Percentiles rank a stretch among this genome's conserved stretches.
These are phyloP conservation scores for Tenthredo distinguenda DNA, from an alignment of 2,888 invertebrate genomes.

Conservation along the genomic window DNA sequence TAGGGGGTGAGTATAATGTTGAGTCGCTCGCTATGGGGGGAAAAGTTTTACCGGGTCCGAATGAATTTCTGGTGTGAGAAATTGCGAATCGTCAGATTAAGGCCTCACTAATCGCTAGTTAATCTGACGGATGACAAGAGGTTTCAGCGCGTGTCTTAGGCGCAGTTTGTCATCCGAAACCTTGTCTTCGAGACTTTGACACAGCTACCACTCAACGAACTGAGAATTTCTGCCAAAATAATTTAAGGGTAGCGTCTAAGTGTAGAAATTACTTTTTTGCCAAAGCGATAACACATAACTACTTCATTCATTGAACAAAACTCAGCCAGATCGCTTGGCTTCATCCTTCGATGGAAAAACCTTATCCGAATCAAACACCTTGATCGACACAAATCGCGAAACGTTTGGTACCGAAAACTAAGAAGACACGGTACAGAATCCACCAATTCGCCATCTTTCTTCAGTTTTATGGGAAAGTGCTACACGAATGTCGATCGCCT, in stretches of 20 bases:
- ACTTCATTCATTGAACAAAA: too few relatives aligned
- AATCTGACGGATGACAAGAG: conserved; percentile 35
- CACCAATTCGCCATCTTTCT: too few relatives aligned
- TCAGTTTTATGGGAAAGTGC: too few relatives aligned
- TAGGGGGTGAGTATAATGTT: neutral
- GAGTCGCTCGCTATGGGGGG: neutral
- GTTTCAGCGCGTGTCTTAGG: conserved; percentile 12
- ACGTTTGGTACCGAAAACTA: too few relatives aligned
- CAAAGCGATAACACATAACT: too few relatives aligned
- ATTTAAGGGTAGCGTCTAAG: neutral
- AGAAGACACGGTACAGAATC: too few relatives aligned
- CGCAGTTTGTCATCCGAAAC: conserved; percentile 15
- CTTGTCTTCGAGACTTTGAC: neutral
- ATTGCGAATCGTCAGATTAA: conserved; percentile 29
- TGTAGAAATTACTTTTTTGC: neutral
- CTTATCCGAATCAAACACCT: too few relatives aligned
- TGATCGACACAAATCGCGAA: too few relatives aligned
- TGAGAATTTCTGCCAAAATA: neutral
- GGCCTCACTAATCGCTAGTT: conserved; percentile 13
- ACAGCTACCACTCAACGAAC: neutral
- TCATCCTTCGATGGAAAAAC: too few relatives aligned
- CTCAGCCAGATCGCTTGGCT: too few relatives aligned
- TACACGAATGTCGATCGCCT: too few relatives aligned
- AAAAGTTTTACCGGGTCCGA: neutral
- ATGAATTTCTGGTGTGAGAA: conserved; percentile 1